Evolutionary conservation across 2,888 invertebrate species (phyloP), one percentile per base, ranked within the genome.

Genomic region (Timema cristinae): DNA sequence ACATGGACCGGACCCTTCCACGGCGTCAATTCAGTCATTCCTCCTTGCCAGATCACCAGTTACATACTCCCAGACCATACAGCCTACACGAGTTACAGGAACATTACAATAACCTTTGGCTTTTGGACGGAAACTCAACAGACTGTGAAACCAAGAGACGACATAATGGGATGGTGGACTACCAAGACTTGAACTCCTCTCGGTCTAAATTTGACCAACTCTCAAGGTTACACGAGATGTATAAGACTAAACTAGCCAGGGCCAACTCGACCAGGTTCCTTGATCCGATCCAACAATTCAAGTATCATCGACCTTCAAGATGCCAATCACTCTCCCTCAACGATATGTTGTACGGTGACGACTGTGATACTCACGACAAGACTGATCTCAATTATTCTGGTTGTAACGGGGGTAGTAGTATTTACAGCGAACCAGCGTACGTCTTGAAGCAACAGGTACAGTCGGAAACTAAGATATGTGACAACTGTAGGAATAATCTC

Each of bases 351-450:
- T 87, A 90, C 78, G 90, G 89, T 71, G 73, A 75, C 59, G 68
- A 69, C 6, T 74, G 74, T 16, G 71, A 74, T n/a, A 71, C 63
- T 13, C 54, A 69, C 13, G 56, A 54, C 5, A 69, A 72, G 7
- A 50, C 66, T 7, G 66, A 70, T 13, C 50, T 47, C 49, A 67
- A 56, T 11, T 68, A 52, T 59, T 56, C 47, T 15, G 54, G 50
- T 8, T 59, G 67, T 10, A 71, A 61, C 76, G 88, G 86, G 50
- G 91, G 92, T 75, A 91, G 92, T 76, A 94, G 94, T 79, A 93
- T 94, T 74, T 94, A 93, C 81, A 93, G 93, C 80, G 94, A 94
- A 81, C 94, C 94, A 0, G 91, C 93, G 7, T 94, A 94, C 79
- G 61, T 51, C 8, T 67, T 67, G 49, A 49, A 50, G 47, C 67